A percentile compares a stretch with the other conserved stretches of the same genome.
These are phyloP conservation scores for Numida meleagris DNA, from an alignment of 2,113 vertebrate genomes.

Conservation along the genomic window DNA sequence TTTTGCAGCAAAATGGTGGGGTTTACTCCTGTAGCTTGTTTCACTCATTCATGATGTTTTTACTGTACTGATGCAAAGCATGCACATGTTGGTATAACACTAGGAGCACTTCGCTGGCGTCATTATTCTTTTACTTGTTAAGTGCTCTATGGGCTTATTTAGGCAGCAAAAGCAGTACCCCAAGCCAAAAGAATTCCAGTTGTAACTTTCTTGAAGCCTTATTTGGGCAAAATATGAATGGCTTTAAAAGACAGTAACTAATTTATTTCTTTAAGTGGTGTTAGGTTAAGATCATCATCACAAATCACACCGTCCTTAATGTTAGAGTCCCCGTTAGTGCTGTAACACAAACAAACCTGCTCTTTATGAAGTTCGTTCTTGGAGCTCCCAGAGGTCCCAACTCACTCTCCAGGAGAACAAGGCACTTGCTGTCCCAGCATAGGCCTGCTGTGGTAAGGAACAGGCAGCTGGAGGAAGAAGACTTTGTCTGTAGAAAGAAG, in stretches of 20 bases:
- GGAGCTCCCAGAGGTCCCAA: not conserved
- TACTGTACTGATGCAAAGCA: not conserved
- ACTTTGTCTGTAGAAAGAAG: not conserved
- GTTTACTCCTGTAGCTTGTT: not conserved
- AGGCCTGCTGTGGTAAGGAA: not conserved
- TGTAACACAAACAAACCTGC: not conserved
- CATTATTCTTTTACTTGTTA: slow-evolving; percentile 1
- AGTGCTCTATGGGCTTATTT: slow-evolving; percentile 24
- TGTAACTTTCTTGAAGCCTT: slow-evolving; percentile 48
- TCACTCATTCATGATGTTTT: not conserved
- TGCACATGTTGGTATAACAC: not conserved
- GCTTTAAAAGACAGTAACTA: slow-evolving; percentile 31
- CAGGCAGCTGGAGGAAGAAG: not conserved
- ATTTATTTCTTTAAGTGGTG: slow-evolving; percentile 30
- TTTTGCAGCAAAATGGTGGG: not conserved
- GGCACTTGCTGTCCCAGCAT: not conserved
- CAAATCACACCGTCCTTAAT: not conserved
- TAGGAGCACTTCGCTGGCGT: not conserved
- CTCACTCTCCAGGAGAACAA: not conserved
- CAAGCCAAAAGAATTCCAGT: slow-evolving; percentile 44
- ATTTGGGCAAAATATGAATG: slow-evolving; percentile 64
- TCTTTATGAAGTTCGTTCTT: not conserved
- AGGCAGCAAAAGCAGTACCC: slow-evolving; percentile 32
- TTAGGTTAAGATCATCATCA: slow-evolving; percentile 42
- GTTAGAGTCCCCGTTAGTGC: not conserved